Conservation (phyloP, 2,888 invertebrate genomes). For the Cosmia pyralina region DNA sequence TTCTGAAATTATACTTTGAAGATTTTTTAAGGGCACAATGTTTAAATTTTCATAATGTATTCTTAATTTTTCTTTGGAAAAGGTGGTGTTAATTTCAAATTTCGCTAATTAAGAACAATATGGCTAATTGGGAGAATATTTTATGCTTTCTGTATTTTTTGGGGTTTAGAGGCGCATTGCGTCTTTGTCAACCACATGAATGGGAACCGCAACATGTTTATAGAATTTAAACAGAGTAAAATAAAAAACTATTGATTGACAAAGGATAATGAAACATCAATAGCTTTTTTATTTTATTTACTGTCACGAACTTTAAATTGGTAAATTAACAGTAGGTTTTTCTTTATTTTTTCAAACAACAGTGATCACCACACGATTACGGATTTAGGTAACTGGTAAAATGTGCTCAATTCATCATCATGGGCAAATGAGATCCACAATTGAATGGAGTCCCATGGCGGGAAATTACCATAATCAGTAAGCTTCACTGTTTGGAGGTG, state of each 20-base stretch:
- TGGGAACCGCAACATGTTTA: neutral
- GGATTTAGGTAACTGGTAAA: slow-evolving; percentile 24
- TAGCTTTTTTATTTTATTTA: too few relatives aligned
- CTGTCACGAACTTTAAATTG: too few relatives aligned
- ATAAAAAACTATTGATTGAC: neutral
- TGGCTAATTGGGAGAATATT: slow-evolving; percentile 34
- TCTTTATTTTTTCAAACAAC: neutral
- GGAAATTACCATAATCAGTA: slow-evolving; percentile 61
- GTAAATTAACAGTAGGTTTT: too few relatives aligned
- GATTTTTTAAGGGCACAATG: slow-evolving; percentile 39
- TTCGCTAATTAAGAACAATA: slow-evolving; percentile 36
- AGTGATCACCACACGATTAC: neutral
- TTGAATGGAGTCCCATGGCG: slow-evolving; percentile 36
- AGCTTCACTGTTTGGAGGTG: slow-evolving; percentile 37
- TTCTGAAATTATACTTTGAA: slow-evolving; percentile 54
- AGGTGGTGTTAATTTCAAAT: slow-evolving; percentile 14
- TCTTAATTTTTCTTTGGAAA: slow-evolving; percentile 35
- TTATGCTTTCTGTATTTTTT: neutral
- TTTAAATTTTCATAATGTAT: slow-evolving; percentile 41
- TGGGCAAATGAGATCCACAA: slow-evolving; percentile 26
- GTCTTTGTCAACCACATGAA: neutral
- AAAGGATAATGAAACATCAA: too few relatives aligned
- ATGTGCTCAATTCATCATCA: neutral
- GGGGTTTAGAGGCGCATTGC: neutral
- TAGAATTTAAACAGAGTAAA: neutral